phyloP scores from a whole-genome alignment of 2,797 vertebrate species.

The Phyllotis vaccarum region DNA sequence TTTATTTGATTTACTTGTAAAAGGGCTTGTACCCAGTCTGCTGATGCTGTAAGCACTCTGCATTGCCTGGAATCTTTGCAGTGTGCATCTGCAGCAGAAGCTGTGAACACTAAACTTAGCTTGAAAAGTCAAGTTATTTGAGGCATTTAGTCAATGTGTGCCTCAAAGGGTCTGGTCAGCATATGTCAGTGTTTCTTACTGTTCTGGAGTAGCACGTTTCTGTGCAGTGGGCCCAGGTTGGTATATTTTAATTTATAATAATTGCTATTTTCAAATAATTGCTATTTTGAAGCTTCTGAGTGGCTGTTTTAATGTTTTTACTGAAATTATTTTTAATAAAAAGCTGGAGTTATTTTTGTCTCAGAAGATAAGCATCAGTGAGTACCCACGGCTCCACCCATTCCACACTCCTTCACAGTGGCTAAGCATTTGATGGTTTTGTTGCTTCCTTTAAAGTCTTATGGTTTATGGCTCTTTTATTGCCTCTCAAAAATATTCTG shows the following conservation, averaged over 20 bases:
- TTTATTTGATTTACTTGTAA: conserved; percentile 16
- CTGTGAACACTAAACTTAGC: not conserved
- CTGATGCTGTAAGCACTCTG: rapidly evolving
- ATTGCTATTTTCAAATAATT: conserved; percentile 78
- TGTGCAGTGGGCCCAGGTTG: conserved; percentile 76
- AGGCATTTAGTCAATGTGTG: conserved; percentile 53
- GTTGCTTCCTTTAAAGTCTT: conserved; percentile 88
- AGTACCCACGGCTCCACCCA: conserved; percentile 97
- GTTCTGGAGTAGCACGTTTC: conserved; percentile 65
- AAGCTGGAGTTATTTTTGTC: conserved; percentile 96
- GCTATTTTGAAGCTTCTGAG: conserved; percentile 86
- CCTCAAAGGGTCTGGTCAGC: conserved; percentile 47
- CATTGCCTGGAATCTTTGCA: not conserved
- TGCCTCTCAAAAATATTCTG: conserved; percentile 83
- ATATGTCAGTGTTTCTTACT: conserved; percentile 69
- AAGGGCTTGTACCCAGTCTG: not conserved
- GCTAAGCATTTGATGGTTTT: conserved; percentile 85
- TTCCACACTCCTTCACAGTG: conserved; percentile 90
- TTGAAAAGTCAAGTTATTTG: not conserved
- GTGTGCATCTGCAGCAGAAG: not conserved
- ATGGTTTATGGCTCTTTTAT: conserved; percentile 86
- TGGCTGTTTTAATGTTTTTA: conserved; percentile 86
- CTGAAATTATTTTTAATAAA: conserved; percentile 95
- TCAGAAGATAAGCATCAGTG: conserved; percentile 94
- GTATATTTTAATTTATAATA: conserved; percentile 80